Evolutionary conservation across 2,888 invertebrate species (phyloP).

Genomic region (Lagria hirta): DNA sequence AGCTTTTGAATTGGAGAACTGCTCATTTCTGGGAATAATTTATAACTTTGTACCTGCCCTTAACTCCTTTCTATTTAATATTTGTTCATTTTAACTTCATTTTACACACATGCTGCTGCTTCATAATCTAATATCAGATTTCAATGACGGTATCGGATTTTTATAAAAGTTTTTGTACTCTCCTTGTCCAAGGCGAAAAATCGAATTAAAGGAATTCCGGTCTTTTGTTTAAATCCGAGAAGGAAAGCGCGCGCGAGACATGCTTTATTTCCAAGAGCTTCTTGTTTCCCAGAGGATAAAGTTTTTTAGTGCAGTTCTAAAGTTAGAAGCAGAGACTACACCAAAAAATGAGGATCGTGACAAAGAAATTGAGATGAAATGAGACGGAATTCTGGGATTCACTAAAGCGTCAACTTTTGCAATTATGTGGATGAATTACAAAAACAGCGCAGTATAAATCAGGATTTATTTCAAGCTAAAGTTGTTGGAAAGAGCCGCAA

Average conservation of each 20-base stretch:
- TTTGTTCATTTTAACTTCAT: constrained; percentile 9
- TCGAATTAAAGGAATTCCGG: constrained; percentile 43
- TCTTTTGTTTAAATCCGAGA: constrained; percentile 43
- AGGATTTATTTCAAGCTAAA: constrained; percentile 30
- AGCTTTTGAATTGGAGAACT: constrained; percentile 36
- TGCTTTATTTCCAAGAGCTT: constrained; percentile 45
- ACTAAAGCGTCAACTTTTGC: constrained; percentile 48
- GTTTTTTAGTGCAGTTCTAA: constrained; percentile 50
- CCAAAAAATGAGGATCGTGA: constrained; percentile 49
- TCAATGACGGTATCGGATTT: constrained; percentile 10
- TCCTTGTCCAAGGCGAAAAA: constrained; percentile 22
- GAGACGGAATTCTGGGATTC: constrained; percentile 47
- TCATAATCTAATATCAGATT: constrained; percentile 8
- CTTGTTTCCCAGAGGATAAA: constrained; percentile 47
- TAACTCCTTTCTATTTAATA: constrained; percentile 25
- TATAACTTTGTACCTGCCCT: constrained; percentile 20
- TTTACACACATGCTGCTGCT: constrained; percentile 2
- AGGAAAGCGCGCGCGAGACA: constrained; percentile 41
- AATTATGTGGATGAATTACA: constrained; percentile 50
- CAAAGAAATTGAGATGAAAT: constrained; percentile 50
- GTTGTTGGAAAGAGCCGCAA: constrained; percentile 8
- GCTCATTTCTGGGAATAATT: constrained; percentile 26
- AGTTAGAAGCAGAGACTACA: constrained; percentile 43
- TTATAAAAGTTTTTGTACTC: too few relatives aligned
- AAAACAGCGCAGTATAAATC: constrained; percentile 42